Evolutionary conservation across 2,113 vertebrate genomes (phyloP).

Genomic region (Hymenochirus boettgeri): DNA sequence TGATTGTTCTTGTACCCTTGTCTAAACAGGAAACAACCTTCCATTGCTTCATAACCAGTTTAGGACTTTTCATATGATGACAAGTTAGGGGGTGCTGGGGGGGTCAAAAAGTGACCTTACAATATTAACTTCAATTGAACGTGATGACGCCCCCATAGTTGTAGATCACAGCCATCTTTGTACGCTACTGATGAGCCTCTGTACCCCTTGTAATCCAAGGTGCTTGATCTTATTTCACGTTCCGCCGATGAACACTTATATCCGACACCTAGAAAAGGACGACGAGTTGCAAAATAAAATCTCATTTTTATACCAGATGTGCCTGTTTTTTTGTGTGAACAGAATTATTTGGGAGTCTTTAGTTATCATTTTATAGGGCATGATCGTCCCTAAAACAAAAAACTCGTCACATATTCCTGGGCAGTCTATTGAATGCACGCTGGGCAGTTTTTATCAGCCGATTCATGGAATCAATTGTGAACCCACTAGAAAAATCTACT

Average conservation of each 20-base stretch:
- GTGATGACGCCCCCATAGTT: background rate
- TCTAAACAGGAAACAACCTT: background rate
- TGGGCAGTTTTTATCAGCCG: too few relatives aligned
- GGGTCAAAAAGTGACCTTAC: background rate
- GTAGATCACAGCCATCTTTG: background rate
- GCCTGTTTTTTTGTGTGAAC: too few relatives aligned
- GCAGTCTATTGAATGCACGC: too few relatives aligned
- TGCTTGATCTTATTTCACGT: background rate
- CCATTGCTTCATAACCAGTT: background rate
- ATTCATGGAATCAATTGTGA: too few relatives aligned
- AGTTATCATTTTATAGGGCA: too few relatives aligned
- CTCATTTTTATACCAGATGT: conserved; percentile 31
- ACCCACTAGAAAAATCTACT: too few relatives aligned
- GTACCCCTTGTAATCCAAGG: background rate
- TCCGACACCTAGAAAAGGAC: conserved; percentile 1
- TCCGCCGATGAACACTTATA: conserved; percentile 1
- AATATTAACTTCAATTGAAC: background rate
- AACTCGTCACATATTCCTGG: too few relatives aligned
- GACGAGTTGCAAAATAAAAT: conserved; percentile 29
- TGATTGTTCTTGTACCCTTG: background rate
- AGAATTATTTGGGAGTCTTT: too few relatives aligned
- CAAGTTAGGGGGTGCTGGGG: conserved; percentile 2
- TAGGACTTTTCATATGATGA: background rate
- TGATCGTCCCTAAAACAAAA: too few relatives aligned
- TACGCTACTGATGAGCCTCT: background rate